These are phyloP conservation scores for Sinocyclocheilus grahami DNA, from an alignment of 2,113 vertebrate species.

Conservation along the genomic window DNA sequence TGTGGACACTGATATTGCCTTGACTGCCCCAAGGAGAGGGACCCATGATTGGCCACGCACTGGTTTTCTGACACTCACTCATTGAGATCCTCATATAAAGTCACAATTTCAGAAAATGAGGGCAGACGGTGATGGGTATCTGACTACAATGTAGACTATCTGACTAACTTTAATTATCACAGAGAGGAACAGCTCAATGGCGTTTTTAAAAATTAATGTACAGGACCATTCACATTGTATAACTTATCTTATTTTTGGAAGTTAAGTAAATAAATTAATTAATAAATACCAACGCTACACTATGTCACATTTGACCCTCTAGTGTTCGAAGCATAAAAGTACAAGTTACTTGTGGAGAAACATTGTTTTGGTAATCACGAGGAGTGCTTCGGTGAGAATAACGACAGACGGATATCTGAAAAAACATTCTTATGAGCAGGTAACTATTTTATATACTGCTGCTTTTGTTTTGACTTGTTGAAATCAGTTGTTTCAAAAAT, in stretches of 20 bases:
- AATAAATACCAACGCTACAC: not conserved
- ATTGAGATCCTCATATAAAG: conserved; percentile 10
- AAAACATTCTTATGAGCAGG: too few relatives aligned
- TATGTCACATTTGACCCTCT: too few relatives aligned
- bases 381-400: too few relatives aligned
- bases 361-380: too few relatives aligned
- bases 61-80: not conserved
- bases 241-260: too few relatives aligned
- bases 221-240: not conserved
- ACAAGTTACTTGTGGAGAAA: too few relatives aligned
- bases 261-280: too few relatives aligned
- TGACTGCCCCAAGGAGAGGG: conserved; percentile 19
- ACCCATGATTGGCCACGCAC: conserved; percentile 1
- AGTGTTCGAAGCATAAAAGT: too few relatives aligned
- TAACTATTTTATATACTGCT: too few relatives aligned
- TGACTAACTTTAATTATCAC: conserved; percentile 4
- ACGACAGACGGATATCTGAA: too few relatives aligned
- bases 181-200: not conserved
- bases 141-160: not conserved
- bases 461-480: too few relatives aligned
- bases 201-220: not conserved
- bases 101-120: conserved; percentile 12
- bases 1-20: conserved; percentile 40
- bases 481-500: too few relatives aligned
- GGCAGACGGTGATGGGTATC: conserved; percentile 5